These are phyloP conservation scores for Eubasilissa splendida DNA, from an alignment of 2,888 invertebrate genomes.

Conservation along the genomic window DNA sequence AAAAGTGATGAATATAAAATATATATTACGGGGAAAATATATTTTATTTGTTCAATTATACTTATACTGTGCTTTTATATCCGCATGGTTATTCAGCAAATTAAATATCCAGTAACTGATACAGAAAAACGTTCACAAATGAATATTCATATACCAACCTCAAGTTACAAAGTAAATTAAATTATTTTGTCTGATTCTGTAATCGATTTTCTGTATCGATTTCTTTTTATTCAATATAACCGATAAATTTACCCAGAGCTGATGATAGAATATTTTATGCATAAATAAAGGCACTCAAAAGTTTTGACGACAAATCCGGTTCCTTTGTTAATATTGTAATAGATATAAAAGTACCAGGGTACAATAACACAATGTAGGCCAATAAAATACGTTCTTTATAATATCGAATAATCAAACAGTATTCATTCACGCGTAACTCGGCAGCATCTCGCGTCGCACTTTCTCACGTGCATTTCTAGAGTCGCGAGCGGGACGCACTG, in stretches of 20 bases:
- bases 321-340: constrained; percentile 39
- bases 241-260: neutral
- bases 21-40: no score
- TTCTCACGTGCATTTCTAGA: constrained; percentile 8
- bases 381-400: constrained; percentile 44
- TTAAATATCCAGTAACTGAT: no score
- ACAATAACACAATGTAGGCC: constrained; percentile 34
- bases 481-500: constrained; percentile 41
- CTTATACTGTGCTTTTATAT: no score
- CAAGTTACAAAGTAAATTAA: neutral
- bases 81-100: no score
- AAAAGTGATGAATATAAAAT: no score
- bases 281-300: constrained; percentile 3
- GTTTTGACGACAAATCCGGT: constrained; percentile 41
- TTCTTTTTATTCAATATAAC: neutral
- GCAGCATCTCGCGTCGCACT: constrained; percentile 48
- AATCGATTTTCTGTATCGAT: neutral
- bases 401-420: constrained; percentile 32
- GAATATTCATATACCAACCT: no score
- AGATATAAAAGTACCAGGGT: constrained; percentile 36
- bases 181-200: neutral
- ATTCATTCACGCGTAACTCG: constrained; percentile 56
- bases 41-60: no score
- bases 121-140: no score
- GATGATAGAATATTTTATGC: constrained; percentile 13